Evolutionary conservation across 2,888 invertebrate genomes (phyloP), one percentile per base, ranked within the genome.

Genomic region (Morinoia aosen): DNA sequence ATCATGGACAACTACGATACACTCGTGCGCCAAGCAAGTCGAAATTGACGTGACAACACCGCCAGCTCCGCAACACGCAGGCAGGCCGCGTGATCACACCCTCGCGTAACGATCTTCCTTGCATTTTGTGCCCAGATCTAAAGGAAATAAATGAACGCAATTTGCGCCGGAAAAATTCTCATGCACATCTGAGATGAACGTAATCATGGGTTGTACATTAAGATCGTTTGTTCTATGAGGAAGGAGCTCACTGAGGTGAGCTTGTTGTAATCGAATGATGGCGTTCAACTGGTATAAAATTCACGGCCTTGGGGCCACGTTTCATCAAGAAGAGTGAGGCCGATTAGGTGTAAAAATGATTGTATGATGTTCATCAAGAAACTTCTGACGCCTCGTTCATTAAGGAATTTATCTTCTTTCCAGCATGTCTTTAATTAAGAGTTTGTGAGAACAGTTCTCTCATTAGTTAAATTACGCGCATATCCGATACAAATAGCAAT

Each of bases 201-300:
- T 33, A 76, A 76, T 76, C 76, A 76, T 76, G 76, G 76, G 76
- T 33, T 76, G 76, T 33, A 33, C 76, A 76, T 76, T 76, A 76
- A 76, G 76, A 76, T 76, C 76, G 76, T 76, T 76, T 76, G 76
- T 76, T 76, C 76, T 76, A 76, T 76, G 25, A 76, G 25, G 76
- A 76, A 76, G 76, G 25, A 76, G 76, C 76, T 76, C 76, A 76
- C 25, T 33, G 76, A 76, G 76, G 76, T 33, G 76, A 76, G 25
- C 76, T 14, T 76, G 76, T 76, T 76, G 25, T 76, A 33, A 76
- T 76, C 76, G 33, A 76, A 76, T 16, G 76, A 76, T 76, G 76
- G 76, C 25, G 76, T 76, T 76, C 25, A 76, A 2, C 25, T 33
- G 16, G 25, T 0, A 33, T 76, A 76, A 33, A 76, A 19, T 10